phyloP scores from a whole-genome alignment of 2,113 vertebrate genomes.

The Eublepharis macularius region DNA sequence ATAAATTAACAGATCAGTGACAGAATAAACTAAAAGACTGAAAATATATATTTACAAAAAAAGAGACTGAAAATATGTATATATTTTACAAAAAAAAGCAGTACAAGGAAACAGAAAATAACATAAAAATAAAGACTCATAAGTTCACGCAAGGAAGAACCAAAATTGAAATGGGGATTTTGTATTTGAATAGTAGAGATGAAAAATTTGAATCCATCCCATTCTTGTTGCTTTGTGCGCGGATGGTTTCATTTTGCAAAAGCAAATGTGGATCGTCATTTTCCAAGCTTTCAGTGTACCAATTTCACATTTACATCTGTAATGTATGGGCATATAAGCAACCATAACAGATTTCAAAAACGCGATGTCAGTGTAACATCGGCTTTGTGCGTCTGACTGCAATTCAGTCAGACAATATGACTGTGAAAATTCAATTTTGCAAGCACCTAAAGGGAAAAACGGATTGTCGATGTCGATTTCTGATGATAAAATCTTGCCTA shows the following conservation, averaged over 20 bases:
- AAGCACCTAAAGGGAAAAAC: not conserved
- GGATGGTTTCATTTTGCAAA: not conserved
- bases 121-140: no score
- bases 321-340: not conserved
- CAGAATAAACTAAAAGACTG: no score
- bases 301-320: not conserved
- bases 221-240: not conserved
- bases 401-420: not conserved
- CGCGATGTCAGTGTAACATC: not conserved
- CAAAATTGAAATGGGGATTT: no score
- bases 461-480: slow-evolving; percentile 3
- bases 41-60: no score
- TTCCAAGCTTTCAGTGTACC: not conserved
- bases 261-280: no score
- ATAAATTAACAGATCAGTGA: no score
- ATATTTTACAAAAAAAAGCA: no score
- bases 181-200: no score
- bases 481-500: not conserved
- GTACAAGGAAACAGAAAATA: no score
- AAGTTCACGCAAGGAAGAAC: no score
- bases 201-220: no score
- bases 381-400: not conserved
- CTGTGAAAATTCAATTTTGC: slow-evolving; percentile 18
- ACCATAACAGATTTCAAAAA: not conserved
- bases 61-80: no score